Evolutionary conservation across 1,140 invertebrate genomes (phyloP).

Genomic region (Apis laboriosa): DNA sequence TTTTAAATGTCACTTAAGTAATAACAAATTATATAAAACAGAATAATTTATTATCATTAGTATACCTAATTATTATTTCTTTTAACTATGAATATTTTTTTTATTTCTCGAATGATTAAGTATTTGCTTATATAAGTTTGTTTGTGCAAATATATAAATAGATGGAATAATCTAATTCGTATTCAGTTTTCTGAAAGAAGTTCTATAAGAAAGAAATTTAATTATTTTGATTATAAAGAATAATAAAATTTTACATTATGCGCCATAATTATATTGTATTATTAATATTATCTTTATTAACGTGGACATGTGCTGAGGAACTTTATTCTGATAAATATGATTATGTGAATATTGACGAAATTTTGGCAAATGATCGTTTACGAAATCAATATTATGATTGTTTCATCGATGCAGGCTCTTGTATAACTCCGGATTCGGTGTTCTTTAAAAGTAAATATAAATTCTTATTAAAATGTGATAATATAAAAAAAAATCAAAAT

Average conservation of each 20-base stretch:
- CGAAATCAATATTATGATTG: conserved; percentile 72
- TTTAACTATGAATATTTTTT: too few relatives aligned
- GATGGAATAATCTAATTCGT: background rate
- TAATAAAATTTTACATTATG: background rate
- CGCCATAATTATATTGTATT: background rate
- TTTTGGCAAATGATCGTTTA: conserved; percentile 36
- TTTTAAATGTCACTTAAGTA: too few relatives aligned
- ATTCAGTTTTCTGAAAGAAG: background rate
- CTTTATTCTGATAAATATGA: conserved; percentile 42
- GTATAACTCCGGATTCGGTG: conserved; percentile 60
- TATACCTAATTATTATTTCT: too few relatives aligned
- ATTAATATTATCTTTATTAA: background rate
- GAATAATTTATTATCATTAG: too few relatives aligned
- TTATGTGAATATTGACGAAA: background rate
- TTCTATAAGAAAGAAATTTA: background rate
- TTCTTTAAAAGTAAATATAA: conserved; percentile 67
- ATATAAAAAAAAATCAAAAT: too few relatives aligned
- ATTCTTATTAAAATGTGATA: background rate
- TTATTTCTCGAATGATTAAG: too few relatives aligned
- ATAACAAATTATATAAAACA: too few relatives aligned
- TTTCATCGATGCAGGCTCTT: conserved; percentile 73
- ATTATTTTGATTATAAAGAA: background rate
- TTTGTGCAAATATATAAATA: background rate
- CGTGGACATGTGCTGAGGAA: conserved; percentile 2
- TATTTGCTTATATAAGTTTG: too few relatives aligned